phyloP scores from a whole-genome alignment of 1,140 invertebrate species.

The Drosophila parvula region DNA sequence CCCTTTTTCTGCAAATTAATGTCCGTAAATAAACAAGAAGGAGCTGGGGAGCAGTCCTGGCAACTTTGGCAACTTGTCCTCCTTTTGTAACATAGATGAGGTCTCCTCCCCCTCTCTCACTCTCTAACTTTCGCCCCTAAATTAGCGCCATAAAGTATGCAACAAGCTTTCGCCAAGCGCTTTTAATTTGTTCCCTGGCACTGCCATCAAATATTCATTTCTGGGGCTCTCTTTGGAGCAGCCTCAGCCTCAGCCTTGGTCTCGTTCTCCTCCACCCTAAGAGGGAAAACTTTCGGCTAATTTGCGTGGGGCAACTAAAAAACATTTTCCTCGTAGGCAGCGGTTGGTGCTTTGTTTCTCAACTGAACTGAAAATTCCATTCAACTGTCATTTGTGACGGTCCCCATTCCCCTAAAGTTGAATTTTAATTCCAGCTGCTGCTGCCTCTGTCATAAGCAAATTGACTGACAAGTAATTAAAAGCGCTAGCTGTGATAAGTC shows the following conservation, averaged over 20 bases:
- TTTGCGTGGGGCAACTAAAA: constrained; percentile 75
- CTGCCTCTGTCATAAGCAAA: constrained; percentile 53
- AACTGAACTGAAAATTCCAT: constrained; percentile 61
- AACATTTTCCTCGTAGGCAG: constrained; percentile 67
- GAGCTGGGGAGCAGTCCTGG: not conserved
- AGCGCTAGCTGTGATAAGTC: constrained; percentile 27
- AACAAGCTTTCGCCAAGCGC: constrained; percentile 69
- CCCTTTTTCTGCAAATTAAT: constrained; percentile 69
- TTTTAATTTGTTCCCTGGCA: constrained; percentile 74
- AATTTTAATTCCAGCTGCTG: constrained; percentile 50
- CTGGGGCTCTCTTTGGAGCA: constrained; percentile 38
- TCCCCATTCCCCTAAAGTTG: constrained; percentile 24
- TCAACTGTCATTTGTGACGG: constrained; percentile 72
- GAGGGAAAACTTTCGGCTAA: constrained; percentile 70
- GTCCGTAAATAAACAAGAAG: constrained; percentile 76
- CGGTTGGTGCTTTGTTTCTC: constrained; percentile 50
- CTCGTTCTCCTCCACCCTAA: not conserved
- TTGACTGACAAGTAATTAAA: constrained; percentile 75
- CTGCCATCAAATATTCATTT: constrained; percentile 78
- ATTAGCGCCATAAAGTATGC: constrained; percentile 81
- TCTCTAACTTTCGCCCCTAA: constrained; percentile 48
- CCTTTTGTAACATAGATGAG: constrained; percentile 22
- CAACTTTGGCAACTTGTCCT: constrained; percentile 59
- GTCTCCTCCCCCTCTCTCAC: constrained; percentile 10
- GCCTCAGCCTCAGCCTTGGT: not conserved